phyloP scores from a whole-genome alignment of 2,888 invertebrate genomes.

The Rosalia funebris region DNA sequence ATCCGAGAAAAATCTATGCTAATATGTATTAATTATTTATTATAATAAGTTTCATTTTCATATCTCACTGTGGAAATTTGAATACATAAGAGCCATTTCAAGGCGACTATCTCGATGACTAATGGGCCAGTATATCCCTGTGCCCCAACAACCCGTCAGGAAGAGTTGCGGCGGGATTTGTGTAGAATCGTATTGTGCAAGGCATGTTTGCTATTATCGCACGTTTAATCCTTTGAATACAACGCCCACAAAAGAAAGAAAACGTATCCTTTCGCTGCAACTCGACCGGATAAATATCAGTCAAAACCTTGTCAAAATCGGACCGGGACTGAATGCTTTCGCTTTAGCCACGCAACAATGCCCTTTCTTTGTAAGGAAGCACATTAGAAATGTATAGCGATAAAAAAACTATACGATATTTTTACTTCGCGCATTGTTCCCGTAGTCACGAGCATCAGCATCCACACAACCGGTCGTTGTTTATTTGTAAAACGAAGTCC shows the following conservation, averaged over 20 bases:
- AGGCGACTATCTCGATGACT: too few species aligned
- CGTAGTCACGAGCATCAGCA: too few species aligned
- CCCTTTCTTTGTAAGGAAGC: constrained; percentile 10
- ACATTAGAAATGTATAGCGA: constrained; percentile 2
- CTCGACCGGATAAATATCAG: constrained; percentile 55
- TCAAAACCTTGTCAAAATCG: constrained; percentile 54
- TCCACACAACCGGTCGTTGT: too few species aligned
- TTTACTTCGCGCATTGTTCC: too few species aligned
- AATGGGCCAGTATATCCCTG: too few species aligned
- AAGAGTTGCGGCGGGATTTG: constrained; percentile 15
- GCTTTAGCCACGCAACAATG: constrained; percentile 11
- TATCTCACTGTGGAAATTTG: too few species aligned
- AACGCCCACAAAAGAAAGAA: constrained; percentile 47
- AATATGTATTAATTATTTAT: too few species aligned
- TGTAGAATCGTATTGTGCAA: constrained; percentile 27
- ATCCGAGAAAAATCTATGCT: too few species aligned
- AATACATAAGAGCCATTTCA: too few species aligned
- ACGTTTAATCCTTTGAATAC: constrained; percentile 53
- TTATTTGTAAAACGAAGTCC: not conserved
- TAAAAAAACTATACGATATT: too few species aligned
- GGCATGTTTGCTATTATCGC: constrained; percentile 40
- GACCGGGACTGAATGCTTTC: constrained; percentile 1
- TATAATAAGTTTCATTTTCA: too few species aligned
- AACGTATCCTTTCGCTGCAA: constrained; percentile 49
- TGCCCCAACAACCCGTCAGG: not conserved